Conservation (phyloP, 2,113 vertebrate species). For the Ancistrus triradiatus region DNA sequence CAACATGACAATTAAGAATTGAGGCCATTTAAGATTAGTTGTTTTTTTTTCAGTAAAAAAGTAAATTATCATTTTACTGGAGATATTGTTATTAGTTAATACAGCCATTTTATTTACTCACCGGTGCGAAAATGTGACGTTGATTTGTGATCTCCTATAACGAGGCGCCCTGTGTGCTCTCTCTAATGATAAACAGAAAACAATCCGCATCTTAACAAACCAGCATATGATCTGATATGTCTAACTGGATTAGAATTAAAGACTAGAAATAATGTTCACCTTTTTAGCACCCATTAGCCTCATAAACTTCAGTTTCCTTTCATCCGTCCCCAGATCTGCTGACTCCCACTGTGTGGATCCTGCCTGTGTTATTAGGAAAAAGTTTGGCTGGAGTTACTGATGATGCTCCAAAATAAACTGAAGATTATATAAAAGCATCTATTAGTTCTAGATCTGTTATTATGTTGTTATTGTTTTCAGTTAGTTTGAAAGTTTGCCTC, state of each 20-base stretch:
- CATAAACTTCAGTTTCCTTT: slow-evolving; percentile 72
- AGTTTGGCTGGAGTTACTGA: too few species aligned
- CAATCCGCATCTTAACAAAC: background rate
- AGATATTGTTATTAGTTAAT: too few species aligned
- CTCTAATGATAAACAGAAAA: slow-evolving; percentile 53
- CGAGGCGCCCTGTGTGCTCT: slow-evolving; percentile 68
- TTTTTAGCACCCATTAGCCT: slow-evolving; percentile 71
- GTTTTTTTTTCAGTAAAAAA: too few species aligned
- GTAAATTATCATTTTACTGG: too few species aligned
- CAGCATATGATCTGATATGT: background rate
- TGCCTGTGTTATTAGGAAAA: too few species aligned
- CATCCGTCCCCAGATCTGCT: slow-evolving; percentile 80
- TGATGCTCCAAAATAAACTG: too few species aligned
- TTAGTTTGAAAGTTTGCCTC: too few species aligned
- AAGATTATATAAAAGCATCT: too few species aligned
- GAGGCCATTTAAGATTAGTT: too few species aligned
- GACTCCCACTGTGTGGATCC: slow-evolving; percentile 81
- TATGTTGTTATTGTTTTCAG: too few species aligned
- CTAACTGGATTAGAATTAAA: background rate
- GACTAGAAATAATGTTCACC: slow-evolving; percentile 33
- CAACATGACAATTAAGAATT: background rate
- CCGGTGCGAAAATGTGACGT: slow-evolving; percentile 68
- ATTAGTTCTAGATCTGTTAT: too few species aligned
- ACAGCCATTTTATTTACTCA: slow-evolving; percentile 40
- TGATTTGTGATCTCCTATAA: slow-evolving; percentile 73